These are phyloP conservation scores for Agapostemon virescens DNA, from an alignment of 2,888 invertebrate species.

Conservation along the genomic window DNA sequence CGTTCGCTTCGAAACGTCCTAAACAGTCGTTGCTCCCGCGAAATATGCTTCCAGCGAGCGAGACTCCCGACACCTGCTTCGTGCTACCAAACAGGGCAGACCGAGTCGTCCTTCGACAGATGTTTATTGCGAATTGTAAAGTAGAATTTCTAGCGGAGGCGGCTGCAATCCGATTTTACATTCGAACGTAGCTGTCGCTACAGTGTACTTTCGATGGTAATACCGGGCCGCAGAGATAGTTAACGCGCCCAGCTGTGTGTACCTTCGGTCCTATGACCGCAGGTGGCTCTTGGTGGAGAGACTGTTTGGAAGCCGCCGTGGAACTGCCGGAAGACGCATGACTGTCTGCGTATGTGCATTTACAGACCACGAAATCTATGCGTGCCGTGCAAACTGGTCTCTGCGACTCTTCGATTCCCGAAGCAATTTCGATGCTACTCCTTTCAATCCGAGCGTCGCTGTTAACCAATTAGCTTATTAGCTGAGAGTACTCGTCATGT, in stretches of 20 bases:
- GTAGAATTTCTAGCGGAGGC: background rate
- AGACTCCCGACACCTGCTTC: conserved; percentile 2
- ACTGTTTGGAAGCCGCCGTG: background rate
- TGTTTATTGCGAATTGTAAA: conserved; percentile 1
- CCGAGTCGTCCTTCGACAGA: background rate
- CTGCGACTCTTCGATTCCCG: background rate
- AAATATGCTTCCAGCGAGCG: conserved; percentile 13
- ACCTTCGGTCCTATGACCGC: background rate
- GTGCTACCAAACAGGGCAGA: background rate
- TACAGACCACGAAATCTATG: background rate
- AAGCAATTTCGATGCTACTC: no score
- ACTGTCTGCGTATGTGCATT: background rate
- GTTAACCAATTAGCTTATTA: no score
- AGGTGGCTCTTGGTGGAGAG: background rate
- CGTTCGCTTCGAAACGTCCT: background rate
- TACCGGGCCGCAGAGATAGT: background rate
- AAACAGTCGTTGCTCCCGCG: conserved; percentile 32
- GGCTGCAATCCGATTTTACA: background rate
- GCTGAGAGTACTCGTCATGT: no score
- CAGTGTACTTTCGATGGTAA: background rate
- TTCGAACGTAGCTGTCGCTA: background rate
- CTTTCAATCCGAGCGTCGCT: no score
- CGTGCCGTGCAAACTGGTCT: background rate
- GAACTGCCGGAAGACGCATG: background rate
- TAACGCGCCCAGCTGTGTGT: conserved; percentile 5